phyloP scores from a whole-genome alignment of 2,113 vertebrate species.

The Mellivora capensis region DNA sequence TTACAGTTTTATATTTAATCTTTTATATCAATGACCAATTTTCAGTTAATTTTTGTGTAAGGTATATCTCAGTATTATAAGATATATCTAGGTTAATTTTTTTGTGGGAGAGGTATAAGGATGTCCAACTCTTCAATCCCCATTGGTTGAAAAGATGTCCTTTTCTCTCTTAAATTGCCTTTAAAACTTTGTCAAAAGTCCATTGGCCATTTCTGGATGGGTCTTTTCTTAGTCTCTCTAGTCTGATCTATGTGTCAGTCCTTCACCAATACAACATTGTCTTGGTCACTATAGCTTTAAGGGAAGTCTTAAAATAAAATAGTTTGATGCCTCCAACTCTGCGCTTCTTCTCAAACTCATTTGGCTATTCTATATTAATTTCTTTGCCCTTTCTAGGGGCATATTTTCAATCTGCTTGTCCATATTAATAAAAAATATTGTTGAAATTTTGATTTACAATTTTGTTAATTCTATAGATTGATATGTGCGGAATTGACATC shows the following conservation, averaged over 20 bases:
- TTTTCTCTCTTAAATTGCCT: constrained; percentile 12
- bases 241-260: neutral
- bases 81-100: neutral
- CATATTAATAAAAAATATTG: neutral
- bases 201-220: neutral
- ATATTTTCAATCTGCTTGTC: neutral
- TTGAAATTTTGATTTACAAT: neutral
- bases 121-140: neutral
- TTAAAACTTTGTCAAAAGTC: neutral
- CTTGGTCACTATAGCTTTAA: neutral
- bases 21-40: neutral
- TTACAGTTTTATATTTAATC: neutral
- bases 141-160: neutral
- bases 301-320: neutral
- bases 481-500: neutral
- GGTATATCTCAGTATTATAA: neutral
- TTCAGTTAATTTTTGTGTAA: constrained; percentile 22
- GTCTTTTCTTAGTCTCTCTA: neutral
- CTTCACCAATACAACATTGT: neutral
- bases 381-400: neutral
- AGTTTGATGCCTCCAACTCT: neutral
- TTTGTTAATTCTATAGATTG: neutral
- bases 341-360: neutral
- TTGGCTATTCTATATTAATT: neutral
- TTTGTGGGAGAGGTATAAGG: neutral